Evolutionary conservation across 2,113 vertebrate species (phyloP).

Genomic region (crab-eating macaque (Macaca fascicularis)): T2T-MFA8v1.1 NC_088384.1:85954001-85954500

Average conservation of each 20-base stretch:
- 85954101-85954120: neutral
- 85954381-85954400: neutral
- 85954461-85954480: neutral
- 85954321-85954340: neutral
- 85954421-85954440: neutral
- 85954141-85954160: neutral
- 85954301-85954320: neutral
- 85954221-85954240: neutral
- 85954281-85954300: neutral
- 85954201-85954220: neutral
- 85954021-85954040: neutral
- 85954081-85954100: neutral
- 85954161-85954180: neutral
- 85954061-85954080: neutral
- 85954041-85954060: neutral
- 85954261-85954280: neutral
- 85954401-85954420: neutral
- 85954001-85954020: neutral
- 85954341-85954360: neutral
- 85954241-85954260: neutral
- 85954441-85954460: neutral
- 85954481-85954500: neutral
- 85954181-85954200: neutral
- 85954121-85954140: neutral
- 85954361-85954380: neutral